Base-by-base conservation (phyloP, 2,113 vertebrate species). In the Spea bombifrons region DNA sequence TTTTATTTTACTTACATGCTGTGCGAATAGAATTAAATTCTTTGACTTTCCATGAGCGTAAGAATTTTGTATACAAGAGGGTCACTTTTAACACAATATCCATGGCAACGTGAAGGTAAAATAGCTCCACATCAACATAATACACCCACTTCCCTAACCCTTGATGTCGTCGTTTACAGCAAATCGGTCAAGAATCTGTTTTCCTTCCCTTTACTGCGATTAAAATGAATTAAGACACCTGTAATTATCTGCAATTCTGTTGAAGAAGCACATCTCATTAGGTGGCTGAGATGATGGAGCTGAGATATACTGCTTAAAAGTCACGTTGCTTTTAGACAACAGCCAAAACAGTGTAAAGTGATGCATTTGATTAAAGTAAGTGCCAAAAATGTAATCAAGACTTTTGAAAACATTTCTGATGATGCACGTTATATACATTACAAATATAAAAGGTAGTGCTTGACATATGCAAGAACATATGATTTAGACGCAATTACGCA, bases 171-270 rank as follows among this genome's bases (percentile, higher is more conserved):
- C 67, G n/a, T 71, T 66, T 66, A 73, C 63, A 66, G 61, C 61
- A 46, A 30, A 79, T 57, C 50, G 43, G 69, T 79, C 76, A 59
- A 61, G 71, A 74, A 67, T 73, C 52, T 43, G 47, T 79, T n/a
- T 50, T 55, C 66, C 30, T 48, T 4, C 10, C 30, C 44, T 74
- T 68, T 68, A 73, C 71, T 68, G 49, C 48, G 68, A 73, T 73
- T 16, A 55, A 59, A 59, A 59, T 59, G 55, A 30, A 30, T 71
- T 50, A 71, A 70, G 75, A 78, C 63, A 78, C 53, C 48, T 66
- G 76, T 70, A 73, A 79, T 79, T 72, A 79, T 73, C 49, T 16
- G 57, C 48, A 57, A 66, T 73, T 66, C 63, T 73, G 43, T 61
- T 72, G 76, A 66, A 73, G 76, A 30, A 17, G 10, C 55, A 64